Base-by-base conservation (phyloP, 1,140 invertebrate species). In the Paracyclopina nana region DNA sequence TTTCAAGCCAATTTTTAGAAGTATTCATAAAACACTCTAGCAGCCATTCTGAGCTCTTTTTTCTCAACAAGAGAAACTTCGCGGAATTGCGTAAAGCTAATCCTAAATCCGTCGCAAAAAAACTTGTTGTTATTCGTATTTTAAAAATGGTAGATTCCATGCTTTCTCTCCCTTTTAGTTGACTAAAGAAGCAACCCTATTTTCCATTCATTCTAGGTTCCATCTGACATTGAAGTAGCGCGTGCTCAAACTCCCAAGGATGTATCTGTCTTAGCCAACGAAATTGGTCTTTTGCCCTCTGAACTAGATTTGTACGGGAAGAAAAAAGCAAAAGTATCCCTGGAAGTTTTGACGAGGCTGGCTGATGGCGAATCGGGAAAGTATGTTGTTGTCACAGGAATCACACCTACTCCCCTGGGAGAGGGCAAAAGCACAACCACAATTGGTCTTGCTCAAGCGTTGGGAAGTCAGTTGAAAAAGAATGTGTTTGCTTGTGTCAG, bases 361-460 rank as follows among this genome's bases (percentile, higher is more conserved):
- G 59, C 69, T 34, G 57, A 75, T 42, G 31, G 34, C 49, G 9
- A 18, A 28, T 50, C 20, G 5, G 40, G 51, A 26, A 55, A 53
- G 11, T 40, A 24, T 1, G 38, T 52, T 24, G 24, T 55, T 24
- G 26, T 49, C 9, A 30, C 11, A 62, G 82, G 81, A 12, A 96
- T 97, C 8, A 97, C 90, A 0, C 91, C 92, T 0, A 98, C 92
- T 0, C 88, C 91, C 0, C 68, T 98, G 2, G 94, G 92, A 6
- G 92, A 97, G 68, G 91, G 92, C 1, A 97, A 97, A 69, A 92
- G 70, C 62, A 99, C 95, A 0, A 97, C 92, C 0, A 77, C 83
- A 0, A 73, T 99, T 57, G 95, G 95, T 27, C 65, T 98, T 44
- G 78, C 79, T 8, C 95, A 99, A 67, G 90, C 91, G 6, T 66